These are phyloP conservation scores for Aphidoletes aphidimyza DNA, from an alignment of 2,888 invertebrate species.

Conservation along the genomic window DNA sequence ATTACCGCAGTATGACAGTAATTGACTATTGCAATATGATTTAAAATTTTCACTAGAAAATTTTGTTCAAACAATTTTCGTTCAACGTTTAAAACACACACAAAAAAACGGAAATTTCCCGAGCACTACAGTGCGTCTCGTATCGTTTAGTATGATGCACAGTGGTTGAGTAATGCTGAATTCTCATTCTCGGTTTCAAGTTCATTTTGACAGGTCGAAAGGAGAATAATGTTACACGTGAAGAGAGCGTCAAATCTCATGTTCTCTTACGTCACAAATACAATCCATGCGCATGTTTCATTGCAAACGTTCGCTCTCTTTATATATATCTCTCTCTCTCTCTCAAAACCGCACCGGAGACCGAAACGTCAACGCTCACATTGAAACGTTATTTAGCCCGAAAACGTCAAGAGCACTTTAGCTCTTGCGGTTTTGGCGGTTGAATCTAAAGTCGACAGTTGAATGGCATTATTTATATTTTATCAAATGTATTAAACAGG, in stretches of 20 bases:
- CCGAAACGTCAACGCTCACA: conserved; percentile 26
- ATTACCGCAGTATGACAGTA: too few relatives aligned
- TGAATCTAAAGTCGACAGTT: not conserved
- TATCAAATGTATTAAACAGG: too few relatives aligned
- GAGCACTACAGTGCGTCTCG: not conserved
- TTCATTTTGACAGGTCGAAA: not conserved
- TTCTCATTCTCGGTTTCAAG: not conserved
- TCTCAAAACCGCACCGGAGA: not conserved
- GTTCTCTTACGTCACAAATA: conserved; percentile 30
- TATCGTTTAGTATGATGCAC: not conserved
- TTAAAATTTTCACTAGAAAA: not conserved
- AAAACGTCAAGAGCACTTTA: not conserved
- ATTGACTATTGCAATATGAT: too few relatives aligned
- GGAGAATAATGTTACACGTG: conserved; percentile 35
- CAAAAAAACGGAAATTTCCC: too few relatives aligned
- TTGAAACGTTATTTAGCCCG: not conserved
- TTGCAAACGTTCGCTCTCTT: too few relatives aligned
- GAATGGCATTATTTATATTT: not conserved
- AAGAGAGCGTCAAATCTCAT: not conserved
- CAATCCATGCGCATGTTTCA: conserved; percentile 16
- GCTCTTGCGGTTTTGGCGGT: not conserved
- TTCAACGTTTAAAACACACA: not conserved
- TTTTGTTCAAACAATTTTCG: not conserved
- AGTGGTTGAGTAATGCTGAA: conserved; percentile 16
- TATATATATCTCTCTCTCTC: too few relatives aligned